A percentile compares a stretch with the other conserved stretches of the same genome.
These are phyloP conservation scores for Phataginus tricuspis DNA, from an alignment of 2,797 vertebrate genomes.

Conservation along the genomic window DNA sequence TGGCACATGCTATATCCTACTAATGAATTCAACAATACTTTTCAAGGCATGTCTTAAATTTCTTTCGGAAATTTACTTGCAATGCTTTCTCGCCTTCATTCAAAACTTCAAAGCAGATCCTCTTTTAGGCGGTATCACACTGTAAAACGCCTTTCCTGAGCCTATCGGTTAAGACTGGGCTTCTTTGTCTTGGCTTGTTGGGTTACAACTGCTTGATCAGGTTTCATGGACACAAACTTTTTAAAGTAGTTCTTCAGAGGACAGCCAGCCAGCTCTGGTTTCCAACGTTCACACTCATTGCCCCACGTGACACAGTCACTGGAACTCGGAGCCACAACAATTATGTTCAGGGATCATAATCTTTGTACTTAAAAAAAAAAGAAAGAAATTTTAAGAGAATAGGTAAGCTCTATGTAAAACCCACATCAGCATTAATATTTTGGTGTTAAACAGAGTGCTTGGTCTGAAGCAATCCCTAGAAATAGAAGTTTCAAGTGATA, in stretches of 20 bases:
- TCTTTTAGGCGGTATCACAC: background rate
- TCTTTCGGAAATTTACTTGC: background rate
- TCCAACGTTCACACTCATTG: background rate
- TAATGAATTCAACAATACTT: background rate
- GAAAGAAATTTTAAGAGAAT: background rate
- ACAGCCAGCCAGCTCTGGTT: background rate
- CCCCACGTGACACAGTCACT: background rate
- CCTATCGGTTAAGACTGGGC: background rate
- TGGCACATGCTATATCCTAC: no score
- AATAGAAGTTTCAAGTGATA: background rate
- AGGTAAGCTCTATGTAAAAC: slow-evolving; percentile 13
- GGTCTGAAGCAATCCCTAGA: background rate
- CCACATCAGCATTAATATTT: background rate
- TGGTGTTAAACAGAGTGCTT: background rate
- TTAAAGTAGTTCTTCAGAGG: background rate
- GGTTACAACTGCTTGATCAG: background rate
- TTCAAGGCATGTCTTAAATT: background rate
- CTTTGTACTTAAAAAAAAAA: background rate
- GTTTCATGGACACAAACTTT: background rate
- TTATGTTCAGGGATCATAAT: background rate
- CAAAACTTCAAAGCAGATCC: background rate
- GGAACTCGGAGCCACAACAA: background rate
- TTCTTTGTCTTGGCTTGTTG: background rate
- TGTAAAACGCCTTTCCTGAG: background rate
- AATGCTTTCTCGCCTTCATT: background rate